phyloP scores from a whole-genome alignment of 2,888 invertebrate species.

The Actias luna region DNA sequence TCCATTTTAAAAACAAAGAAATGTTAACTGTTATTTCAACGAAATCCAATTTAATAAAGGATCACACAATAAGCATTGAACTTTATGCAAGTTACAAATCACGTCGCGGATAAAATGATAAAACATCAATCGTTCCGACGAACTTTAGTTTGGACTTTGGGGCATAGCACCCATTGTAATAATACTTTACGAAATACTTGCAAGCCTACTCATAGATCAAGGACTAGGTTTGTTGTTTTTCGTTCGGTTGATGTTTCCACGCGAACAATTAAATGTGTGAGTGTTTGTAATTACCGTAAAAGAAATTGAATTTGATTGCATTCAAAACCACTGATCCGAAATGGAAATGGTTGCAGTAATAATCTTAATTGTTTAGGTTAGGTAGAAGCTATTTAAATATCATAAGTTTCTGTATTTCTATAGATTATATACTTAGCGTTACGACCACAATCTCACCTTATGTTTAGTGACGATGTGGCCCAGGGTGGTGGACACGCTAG shows the following conservation, averaged over 20 bases:
- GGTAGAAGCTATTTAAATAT: background rate
- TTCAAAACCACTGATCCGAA: background rate
- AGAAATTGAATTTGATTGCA: background rate
- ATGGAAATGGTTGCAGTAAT: background rate
- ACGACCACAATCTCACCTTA: too few relatives aligned
- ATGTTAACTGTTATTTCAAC: too few relatives aligned
- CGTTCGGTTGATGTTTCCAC: slow-evolving; percentile 47
- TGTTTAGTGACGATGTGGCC: too few relatives aligned
- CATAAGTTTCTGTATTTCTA: background rate
- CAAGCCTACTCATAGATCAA: slow-evolving; percentile 70
- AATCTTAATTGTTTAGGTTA: background rate
- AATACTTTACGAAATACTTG: slow-evolving; percentile 61
- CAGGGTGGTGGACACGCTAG: too few relatives aligned
- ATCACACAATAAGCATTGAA: slow-evolving; percentile 9
- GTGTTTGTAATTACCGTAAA: slow-evolving; percentile 24
- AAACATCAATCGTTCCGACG: slow-evolving; percentile 50
- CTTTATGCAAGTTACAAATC: slow-evolving; percentile 27
- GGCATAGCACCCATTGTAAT: slow-evolving; percentile 54
- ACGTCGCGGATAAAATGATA: slow-evolving; percentile 21
- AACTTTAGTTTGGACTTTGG: slow-evolving; percentile 42
- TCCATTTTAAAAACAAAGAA: too few relatives aligned
- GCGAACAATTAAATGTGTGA: slow-evolving; percentile 55
- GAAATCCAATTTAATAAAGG: background rate
- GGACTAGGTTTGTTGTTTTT: slow-evolving; percentile 59
- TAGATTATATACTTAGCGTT: too few relatives aligned